Base-by-base conservation (phyloP, 2,113 vertebrate genomes). In the Oreotrochilus melanogaster region DNA sequence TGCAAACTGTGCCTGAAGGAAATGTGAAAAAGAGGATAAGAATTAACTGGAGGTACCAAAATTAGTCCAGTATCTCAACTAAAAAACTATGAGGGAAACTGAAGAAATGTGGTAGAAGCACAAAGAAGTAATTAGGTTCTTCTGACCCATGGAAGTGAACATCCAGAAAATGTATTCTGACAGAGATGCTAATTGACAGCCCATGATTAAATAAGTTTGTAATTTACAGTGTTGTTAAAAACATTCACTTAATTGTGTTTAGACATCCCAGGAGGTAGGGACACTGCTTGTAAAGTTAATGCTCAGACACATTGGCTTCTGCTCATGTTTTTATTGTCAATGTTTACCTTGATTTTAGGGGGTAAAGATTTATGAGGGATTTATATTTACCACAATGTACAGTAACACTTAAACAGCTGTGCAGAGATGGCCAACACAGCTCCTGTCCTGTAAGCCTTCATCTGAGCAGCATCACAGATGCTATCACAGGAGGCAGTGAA, bases 1-100 rank as follows among this genome's bases (percentile, higher is more conserved):
- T 89, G 73, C 84, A 93, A 95, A 95, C 89, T 84, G 80, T 78
- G 80, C 93, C 94, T 91, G 88, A n/a, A 85, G 67, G 78, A 88
- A 70, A 90, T 1, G 18, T 79, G 87, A 86, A 89, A 54, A 62
- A 79, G 53, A 78, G 91, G 70, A 75, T 69, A 78, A 95, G 81
- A 85, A 82, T 64, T 76, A 86, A 39, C 16, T 65, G 66, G 18
- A 73, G 78, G 58, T 76, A 86, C 62, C 19, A 58, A 73, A 69
- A 79, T 30, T 61, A 42, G 18, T 79, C 57, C 57, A 72, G 13
- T 27, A 23, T 73, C 33, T 18, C 69, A 37, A 54, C 42, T 73
- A 54, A 89, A 73, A 4, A 50, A 54, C 73, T 42, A 47, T 4
- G 7, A 62, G 27, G 33, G 31, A 70, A 54, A 56, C 3, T 31